Evolutionary conservation across 1,140 invertebrate species (phyloP), one percentile per base, ranked within the genome.

Genomic region (Solenopsis fugax): DNA sequence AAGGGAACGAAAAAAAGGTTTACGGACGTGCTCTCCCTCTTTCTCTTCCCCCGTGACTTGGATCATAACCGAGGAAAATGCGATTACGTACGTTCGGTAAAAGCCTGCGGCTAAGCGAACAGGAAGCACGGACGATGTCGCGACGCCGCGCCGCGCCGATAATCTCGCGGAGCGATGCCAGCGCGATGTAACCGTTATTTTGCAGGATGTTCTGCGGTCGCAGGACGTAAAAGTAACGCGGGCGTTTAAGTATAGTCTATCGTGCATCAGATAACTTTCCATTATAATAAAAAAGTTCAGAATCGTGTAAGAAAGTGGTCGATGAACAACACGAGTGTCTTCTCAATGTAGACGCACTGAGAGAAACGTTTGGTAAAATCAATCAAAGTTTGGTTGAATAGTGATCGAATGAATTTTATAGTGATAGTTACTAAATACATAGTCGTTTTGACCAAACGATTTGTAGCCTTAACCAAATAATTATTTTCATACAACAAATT

Each of bases 11-110:
- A 10, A 41, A 41, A 37, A 58, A 24, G 73, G 85, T 73, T 85
- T 78, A 73, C 24, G 37, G 24, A 56, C 24, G 54, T n/a, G 52
- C 18, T 54, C 52, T 24, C n/a, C 54, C 29, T 0, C 45, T 56
- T 34, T 54, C 12, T 75, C 72, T 58, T 58, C 50, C 41, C 48
- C 13, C 58, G 56, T 21, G 29, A 18, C 50, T 58, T 24, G 12
- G 24, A 37, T 69, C 52, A 13, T 48, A 81, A 80, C 29, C 76
- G 52, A 81, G 62, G 37, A 29, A 86, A 86, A 78, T 37, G 21
- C 62, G 24, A 86, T 81, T 86, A 69, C 54, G 41, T 65, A 37
- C 34, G 75, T 86, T 86, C 37, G 37, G 24, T 65, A 71, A 77
- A 65, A 65, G 84, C 34, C 45, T 29, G 75, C 12, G 13, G 48